phyloP scores from a whole-genome alignment of 2,797 vertebrate species.

The Hipposideros larvatus region DNA sequence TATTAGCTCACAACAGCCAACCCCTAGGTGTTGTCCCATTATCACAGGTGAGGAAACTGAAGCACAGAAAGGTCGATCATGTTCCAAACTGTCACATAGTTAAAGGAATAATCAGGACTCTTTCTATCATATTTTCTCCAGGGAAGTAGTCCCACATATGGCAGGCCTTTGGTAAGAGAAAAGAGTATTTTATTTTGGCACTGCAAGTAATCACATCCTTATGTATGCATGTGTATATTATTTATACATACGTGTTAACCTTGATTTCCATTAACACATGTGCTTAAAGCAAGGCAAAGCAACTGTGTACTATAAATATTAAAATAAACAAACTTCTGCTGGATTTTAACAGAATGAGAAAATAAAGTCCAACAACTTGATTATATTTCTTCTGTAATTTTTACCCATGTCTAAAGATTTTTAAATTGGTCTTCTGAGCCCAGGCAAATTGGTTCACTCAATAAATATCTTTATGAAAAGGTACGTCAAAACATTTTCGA shows the following conservation, averaged over 20 bases:
- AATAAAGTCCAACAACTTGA: slow-evolving; percentile 40
- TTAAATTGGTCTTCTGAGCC: slow-evolving; percentile 37
- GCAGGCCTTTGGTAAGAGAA: slow-evolving; percentile 57
- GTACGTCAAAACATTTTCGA: slow-evolving; percentile 5
- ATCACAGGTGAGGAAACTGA: slow-evolving; percentile 33
- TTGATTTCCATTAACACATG: slow-evolving; percentile 68
- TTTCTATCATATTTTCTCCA: slow-evolving; percentile 38
- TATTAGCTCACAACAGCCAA: slow-evolving; percentile 42
- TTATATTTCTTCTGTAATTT: slow-evolving; percentile 49
- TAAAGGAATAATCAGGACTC: slow-evolving; percentile 29
- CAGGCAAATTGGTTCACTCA: neutral
- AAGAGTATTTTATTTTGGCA: slow-evolving; percentile 58
- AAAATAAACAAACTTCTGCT: slow-evolving; percentile 53
- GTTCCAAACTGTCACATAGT: slow-evolving; percentile 53
- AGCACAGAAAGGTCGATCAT: slow-evolving; percentile 14
- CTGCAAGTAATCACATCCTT: slow-evolving; percentile 51
- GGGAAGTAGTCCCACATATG: slow-evolving; percentile 42
- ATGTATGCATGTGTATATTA: neutral
- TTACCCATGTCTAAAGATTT: slow-evolving; percentile 29
- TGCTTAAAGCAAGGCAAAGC: slow-evolving; percentile 62
- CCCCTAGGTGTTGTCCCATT: neutral
- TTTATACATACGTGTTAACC: neutral
- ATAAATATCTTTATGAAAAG: slow-evolving; percentile 46
- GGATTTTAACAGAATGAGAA: slow-evolving; percentile 51
- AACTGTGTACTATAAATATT: slow-evolving; percentile 64